phyloP scores from a whole-genome alignment of 1,140 invertebrate species.

The Drosophila kohkoa region DNA sequence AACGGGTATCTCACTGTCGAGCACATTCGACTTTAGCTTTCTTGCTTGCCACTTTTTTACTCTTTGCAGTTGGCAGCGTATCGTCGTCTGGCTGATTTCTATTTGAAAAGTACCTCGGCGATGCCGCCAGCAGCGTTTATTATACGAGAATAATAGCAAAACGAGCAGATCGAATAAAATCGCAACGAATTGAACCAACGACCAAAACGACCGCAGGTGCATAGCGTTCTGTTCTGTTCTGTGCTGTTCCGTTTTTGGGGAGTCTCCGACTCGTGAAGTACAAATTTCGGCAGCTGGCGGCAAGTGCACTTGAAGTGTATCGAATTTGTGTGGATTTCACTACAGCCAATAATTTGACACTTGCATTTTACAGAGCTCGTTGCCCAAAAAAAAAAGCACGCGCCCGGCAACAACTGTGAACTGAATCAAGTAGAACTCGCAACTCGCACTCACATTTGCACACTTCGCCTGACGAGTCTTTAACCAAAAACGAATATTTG shows the following conservation, averaged over 20 bases:
- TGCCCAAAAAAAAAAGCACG: not conserved
- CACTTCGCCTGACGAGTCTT: constrained; percentile 26
- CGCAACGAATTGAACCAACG: constrained; percentile 35
- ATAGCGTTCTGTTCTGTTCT: constrained; percentile 12
- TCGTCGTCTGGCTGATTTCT: constrained; percentile 41
- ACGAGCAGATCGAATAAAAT: constrained; percentile 18
- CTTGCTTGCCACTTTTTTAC: too few relatives aligned
- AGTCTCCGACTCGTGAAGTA: not conserved
- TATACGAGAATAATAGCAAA: constrained; percentile 5
- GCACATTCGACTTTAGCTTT: too few relatives aligned
- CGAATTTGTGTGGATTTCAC: constrained; percentile 77
- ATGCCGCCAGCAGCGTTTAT: constrained; percentile 35
- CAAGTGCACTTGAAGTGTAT: constrained; percentile 78
- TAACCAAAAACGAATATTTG: constrained; percentile 57
- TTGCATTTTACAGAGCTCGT: constrained; percentile 44
- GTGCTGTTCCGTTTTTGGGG: not conserved
- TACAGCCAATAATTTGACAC: constrained; percentile 78
- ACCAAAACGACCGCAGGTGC: constrained; percentile 65
- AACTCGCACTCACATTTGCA: not conserved
- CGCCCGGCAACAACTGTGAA: constrained; percentile 6
- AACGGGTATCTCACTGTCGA: too few relatives aligned
- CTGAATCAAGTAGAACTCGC: constrained; percentile 16
- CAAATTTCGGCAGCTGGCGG: constrained; percentile 55
- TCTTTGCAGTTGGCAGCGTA: constrained; percentile 5
- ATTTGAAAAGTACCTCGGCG: constrained; percentile 43